Base-by-base conservation (phyloP, 2,888 invertebrate species). In the Plutella xylostella region DNA sequence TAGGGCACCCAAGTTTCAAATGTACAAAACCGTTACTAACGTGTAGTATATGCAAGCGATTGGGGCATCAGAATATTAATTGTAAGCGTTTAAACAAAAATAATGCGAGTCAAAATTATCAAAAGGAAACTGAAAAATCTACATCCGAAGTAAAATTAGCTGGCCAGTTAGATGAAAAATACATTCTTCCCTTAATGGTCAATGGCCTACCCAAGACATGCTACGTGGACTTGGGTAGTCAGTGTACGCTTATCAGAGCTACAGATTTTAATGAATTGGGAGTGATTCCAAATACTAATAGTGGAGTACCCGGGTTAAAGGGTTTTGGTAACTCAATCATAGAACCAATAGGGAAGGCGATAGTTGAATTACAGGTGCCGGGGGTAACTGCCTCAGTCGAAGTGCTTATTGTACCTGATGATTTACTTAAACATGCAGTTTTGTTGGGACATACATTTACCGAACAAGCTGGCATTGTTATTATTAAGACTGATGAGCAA, bases 321-420 rank as follows among this genome's bases (percentile, higher is more conserved):
- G 52, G 53, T n/a, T 51, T 55, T 41, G 52, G 51, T 6, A 45
- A 52, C 25, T 48, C 47, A 11, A 30, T 37, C 7, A 45, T 51
- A 22, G 7, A 18, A 12, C 52, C 53, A 7, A 18, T 48, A 20
- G 50, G 43, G 14, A 50, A 46, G 41, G 43, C 45, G 5, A 9
- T 20, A 20, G 25, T 50, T 19, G 25, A 25, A 12, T 7, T 53
- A 18, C 44, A 35, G 43, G 12, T 53, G 7, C 40, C 28, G 5
- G 37, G 25, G 12, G 30, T 37, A 11, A 30, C 37, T 14, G 19
- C 44, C 9, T 18, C 17, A 28, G n/a, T 37, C 17, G 38, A 44
- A 30, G 38, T 44, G 12, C 20, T 44, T n/a, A 28, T 44, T 2
- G 40, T 45, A 2, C 9, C 15, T 18, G 45, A 45, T 14, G 22